Conservation (phyloP, 2,797 vertebrate species). For the Tenualosa thibaudeaui region DNA sequence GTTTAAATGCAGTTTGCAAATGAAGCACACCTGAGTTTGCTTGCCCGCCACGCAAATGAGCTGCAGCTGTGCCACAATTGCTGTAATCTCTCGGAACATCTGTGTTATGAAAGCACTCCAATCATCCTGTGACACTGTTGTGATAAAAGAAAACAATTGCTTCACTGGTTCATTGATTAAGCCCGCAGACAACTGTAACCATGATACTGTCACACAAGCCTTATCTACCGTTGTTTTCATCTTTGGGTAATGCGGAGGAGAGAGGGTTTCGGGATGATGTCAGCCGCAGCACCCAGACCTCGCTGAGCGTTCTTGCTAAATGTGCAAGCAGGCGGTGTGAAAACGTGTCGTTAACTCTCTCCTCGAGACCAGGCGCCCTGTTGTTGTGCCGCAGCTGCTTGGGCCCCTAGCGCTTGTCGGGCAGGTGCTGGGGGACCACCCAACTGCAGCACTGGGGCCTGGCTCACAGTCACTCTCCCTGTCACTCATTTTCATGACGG, state of each 20-base stretch:
- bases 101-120: constrained; percentile 46
- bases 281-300: background rate
- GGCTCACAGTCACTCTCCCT: constrained; percentile 46
- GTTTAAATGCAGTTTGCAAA: constrained; percentile 46
- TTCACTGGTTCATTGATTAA: constrained; percentile 53
- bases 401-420: constrained; percentile 49
- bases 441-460: constrained; percentile 59
- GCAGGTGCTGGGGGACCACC: constrained; percentile 75
- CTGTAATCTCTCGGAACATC: constrained; percentile 44
- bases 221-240: constrained; percentile 50
- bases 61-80: constrained; percentile 50
- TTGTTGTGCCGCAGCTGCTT: constrained; percentile 63
- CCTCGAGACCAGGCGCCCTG: constrained; percentile 51
- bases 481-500: constrained; percentile 59
- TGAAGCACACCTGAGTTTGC: constrained; percentile 24
- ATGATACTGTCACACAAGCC: constrained; percentile 46
- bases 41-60: constrained; percentile 29
- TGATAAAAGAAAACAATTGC: constrained; percentile 44
- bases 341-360: constrained; percentile 65
- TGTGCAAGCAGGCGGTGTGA: constrained; percentile 37
- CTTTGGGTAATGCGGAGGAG: constrained; percentile 51
- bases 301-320: constrained; percentile 1
- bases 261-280: constrained; percentile 43
- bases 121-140: constrained; percentile 39
- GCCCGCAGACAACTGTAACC: constrained; percentile 31